Percentiles rank a stretch among this genome's conserved stretches.
Conservation (phyloP, 2,888 invertebrate genomes). For the Rhodophaea formosa region DNA sequence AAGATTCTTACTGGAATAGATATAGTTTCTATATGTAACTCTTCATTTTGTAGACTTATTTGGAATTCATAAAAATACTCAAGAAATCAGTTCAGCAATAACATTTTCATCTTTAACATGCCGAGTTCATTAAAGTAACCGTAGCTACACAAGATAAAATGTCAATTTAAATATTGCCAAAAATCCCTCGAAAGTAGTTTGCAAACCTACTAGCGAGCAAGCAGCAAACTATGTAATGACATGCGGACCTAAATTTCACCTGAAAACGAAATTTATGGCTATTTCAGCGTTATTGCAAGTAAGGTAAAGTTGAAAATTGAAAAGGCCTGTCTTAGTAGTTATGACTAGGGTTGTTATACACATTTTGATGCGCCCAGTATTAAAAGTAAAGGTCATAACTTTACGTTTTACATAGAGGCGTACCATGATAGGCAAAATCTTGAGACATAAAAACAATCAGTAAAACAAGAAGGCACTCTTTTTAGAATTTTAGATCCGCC, state of each 20-base stretch:
- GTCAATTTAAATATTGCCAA: not conserved
- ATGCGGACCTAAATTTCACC: not conserved
- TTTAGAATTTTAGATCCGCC: too few relatives aligned
- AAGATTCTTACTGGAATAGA: too few relatives aligned
- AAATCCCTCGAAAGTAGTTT: not conserved
- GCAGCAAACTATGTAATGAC: not conserved
- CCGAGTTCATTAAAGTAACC: not conserved
- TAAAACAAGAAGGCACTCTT: too few relatives aligned
- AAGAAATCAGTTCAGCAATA: too few relatives aligned
- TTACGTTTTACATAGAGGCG: too few relatives aligned
- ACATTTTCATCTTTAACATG: too few relatives aligned
- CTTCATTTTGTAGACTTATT: too few relatives aligned
- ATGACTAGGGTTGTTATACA: not conserved
- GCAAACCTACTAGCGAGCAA: not conserved
- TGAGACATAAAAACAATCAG: too few relatives aligned
- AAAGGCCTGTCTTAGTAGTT: not conserved
- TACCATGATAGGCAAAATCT: too few relatives aligned
- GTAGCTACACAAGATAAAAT: not conserved
- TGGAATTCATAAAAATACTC: too few relatives aligned
- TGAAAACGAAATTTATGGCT: not conserved
- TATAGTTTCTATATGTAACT: too few relatives aligned
- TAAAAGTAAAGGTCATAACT: too few relatives aligned
- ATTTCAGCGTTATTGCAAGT: not conserved
- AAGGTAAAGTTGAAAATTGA: not conserved
- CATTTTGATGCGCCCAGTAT: not conserved